Evolutionary conservation across 2,113 vertebrate genomes (phyloP), one percentile per base, ranked within the genome.

Genomic region (Beaufortia kweichowensis): DNA sequence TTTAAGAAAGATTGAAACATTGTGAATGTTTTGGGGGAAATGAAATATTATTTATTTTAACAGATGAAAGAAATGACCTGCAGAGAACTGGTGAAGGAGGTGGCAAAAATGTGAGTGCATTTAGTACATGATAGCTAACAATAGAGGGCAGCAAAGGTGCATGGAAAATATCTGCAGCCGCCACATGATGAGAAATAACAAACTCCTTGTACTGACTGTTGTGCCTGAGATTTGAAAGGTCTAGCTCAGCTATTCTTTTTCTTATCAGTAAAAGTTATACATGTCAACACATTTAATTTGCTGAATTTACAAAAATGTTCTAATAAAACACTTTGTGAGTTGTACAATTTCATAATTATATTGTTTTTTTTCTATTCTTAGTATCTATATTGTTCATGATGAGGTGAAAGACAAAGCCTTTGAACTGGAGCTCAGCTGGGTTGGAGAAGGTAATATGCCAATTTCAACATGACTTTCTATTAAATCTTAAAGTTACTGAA

Each of bases 321-420:
- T 19, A 48, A 53, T 53, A 19, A 67, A 64, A 65, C 23, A 17
- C 11, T 11, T 15, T 19, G 21, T 53, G n/a, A n/a, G n/a, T n/a
- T n/a, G n/a, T n/a, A n/a, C n/a, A n/a, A n/a, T n/a, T n/a, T n/a
- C 41, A 8, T 53, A 53, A 21, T 53, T 53, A n/a, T 53, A 21
- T n/a, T 19, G 12, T 48, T 77, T 64, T 19, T 65, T 55, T 19
- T 66, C 19, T 65, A 12, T 82, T 55, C 85, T 63, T 85, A 99
- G 97, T 91, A 99, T 99, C 92, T 98, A 99, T 91, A 98, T 98
- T 75, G 97, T 99, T 78, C 97, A 99, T 0, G 97, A 99, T 82
- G 97, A 99, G 93, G 97, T 99, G 81, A 99, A 99, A 88, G 97
- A 99, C 87, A 99, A 99, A 91, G 90, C 97, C 5, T 99, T 99